Base-by-base conservation (phyloP, 1,140 invertebrate genomes). In the Musca vetustissima region DNA sequence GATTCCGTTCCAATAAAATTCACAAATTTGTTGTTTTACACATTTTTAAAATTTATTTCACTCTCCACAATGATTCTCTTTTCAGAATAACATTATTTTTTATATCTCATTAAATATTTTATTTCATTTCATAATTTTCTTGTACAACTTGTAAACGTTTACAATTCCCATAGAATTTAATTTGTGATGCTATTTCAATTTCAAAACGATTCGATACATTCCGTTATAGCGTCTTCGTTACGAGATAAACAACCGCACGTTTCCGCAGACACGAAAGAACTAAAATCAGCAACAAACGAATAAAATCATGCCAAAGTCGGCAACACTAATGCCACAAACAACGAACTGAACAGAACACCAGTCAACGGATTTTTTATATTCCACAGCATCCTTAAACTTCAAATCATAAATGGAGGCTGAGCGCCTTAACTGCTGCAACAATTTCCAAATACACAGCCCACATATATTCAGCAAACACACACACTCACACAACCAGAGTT, bases 231-330 rank as follows among this genome's bases (percentile, higher is more conserved):
- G 64, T 49, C 48, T 8, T 49, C 24, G 22, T 47, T 47, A 22
- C 43, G 43, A 47, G 43, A 47, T 57, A 67, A 67, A 49, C 67
- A 71, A 80, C 75, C 78, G 78, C 73, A 78, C 78, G 70, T 70
- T 70, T 71, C 72, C 73, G 64, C 73, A 75, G 76, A 76, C 76
- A 77, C 78, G 76, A 76, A 71, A 73, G 57, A 73, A 80, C 78
- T 80, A 64, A 79, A 73, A 43, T 43, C 49, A 49, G 50, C 43
- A 65, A 57, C 52, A 28, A 32, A 28, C 49, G n/a, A 32, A 47
- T 32, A 55, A 52, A 57, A 72, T 70, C 69, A 57, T 47, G 70
- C 64, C 66, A 73, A 74, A 72, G 75, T 73, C 69, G 73, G 70
- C 71, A 69, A 71, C 57, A 64, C 28, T 43, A 25, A 53, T 48